Evolutionary conservation across 1,140 invertebrate genomes (phyloP).

Genomic region (Theocolax elegans): DNA sequence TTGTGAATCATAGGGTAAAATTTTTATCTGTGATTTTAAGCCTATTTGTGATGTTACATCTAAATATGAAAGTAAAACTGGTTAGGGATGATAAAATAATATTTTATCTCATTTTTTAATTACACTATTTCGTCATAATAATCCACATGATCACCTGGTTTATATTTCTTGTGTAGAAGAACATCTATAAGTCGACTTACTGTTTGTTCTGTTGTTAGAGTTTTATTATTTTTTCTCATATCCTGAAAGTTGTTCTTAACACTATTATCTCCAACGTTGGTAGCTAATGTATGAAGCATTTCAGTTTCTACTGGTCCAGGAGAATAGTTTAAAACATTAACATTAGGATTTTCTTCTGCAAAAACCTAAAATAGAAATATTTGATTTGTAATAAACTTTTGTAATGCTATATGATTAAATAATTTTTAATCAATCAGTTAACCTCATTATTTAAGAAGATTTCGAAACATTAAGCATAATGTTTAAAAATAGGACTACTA

Average conservation of each 20-base stretch:
- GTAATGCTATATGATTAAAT: no score
- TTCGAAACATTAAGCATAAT: no score
- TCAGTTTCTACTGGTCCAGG: slow-evolving; percentile 93
- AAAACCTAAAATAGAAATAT: slow-evolving; percentile 66
- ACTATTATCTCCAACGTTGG: slow-evolving; percentile 71
- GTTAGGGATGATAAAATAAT: no score
- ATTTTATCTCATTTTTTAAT: no score
- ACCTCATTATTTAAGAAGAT: no score
- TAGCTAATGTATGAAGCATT: slow-evolving; percentile 81
- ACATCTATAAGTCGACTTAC: slow-evolving; percentile 79
- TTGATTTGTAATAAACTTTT: no score
- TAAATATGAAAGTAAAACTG: no score
- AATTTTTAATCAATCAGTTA: no score
- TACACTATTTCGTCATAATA: slow-evolving; percentile 82
- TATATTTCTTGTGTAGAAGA: slow-evolving; percentile 78
- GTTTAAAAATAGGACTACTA: no score
- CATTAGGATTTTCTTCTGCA: slow-evolving; percentile 80
- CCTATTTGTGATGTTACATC: no score
- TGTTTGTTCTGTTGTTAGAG: slow-evolving; percentile 82
- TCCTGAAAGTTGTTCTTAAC: slow-evolving; percentile 74
- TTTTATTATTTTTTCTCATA: slow-evolving; percentile 68
- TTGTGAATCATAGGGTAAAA: slow-evolving; percentile 16
- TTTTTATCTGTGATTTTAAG: not conserved
- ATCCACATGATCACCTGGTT: slow-evolving; percentile 87
- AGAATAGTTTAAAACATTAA: slow-evolving; percentile 89